Conservation (phyloP, 2,113 vertebrate genomes). For the Laterallus jamaicensis region DNA sequence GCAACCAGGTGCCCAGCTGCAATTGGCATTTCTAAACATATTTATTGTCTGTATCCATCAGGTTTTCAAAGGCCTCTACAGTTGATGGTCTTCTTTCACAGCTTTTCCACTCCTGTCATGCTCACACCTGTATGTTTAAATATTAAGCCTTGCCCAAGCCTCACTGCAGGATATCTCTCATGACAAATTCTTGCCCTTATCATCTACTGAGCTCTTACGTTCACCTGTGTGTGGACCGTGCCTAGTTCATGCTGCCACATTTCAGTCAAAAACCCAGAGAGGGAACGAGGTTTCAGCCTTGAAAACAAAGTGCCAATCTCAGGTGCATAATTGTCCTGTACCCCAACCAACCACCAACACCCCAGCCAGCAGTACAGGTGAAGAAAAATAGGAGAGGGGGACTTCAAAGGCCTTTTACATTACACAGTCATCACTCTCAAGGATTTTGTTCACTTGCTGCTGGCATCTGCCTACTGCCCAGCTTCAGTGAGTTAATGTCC, state of each 20-base stretch:
- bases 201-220: neutral
- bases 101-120: neutral
- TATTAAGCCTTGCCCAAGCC: neutral
- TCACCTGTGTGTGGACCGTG: neutral
- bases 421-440: neutral
- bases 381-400: neutral
- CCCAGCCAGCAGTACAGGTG: rapidly evolving
- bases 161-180: neutral
- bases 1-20: neutral
- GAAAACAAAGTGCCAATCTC: neutral
- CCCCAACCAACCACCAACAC: no score
- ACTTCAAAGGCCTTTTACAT: neutral
- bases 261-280: neutral
- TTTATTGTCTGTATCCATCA: neutral
- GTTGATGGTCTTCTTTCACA: neutral
- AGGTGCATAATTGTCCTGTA: neutral
- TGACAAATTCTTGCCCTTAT: neutral
- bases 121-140: neutral
- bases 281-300: neutral
- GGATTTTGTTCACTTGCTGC: neutral
- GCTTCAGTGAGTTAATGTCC: neutral
- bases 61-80: neutral
- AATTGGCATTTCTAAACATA: rapidly evolving
- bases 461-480: neutral
- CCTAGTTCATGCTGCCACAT: neutral